Conservation (phyloP, 2,888 invertebrate genomes). For the Timandra comae region DNA sequence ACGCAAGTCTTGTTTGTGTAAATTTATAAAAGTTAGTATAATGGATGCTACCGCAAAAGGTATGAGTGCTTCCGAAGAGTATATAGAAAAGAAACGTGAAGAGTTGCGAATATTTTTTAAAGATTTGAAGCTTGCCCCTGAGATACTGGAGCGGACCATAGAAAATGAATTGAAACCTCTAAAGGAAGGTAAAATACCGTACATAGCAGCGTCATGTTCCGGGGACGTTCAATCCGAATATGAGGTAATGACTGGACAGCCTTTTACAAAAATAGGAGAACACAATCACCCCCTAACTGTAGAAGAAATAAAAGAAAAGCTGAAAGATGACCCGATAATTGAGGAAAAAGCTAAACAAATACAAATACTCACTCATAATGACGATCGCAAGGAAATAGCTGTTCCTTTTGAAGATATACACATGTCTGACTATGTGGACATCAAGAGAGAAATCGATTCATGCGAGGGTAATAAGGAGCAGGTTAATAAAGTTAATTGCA, state of each 20-base stretch:
- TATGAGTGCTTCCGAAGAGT: conserved; percentile 31
- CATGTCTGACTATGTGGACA: conserved; percentile 37
- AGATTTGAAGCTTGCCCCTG: conserved; percentile 45
- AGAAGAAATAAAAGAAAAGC: conserved; percentile 48
- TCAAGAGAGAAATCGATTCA: conserved; percentile 44
- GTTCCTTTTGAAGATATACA: conserved; percentile 55
- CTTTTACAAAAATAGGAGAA: conserved; percentile 55
- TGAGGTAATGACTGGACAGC: conserved; percentile 68
- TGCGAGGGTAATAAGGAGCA: conserved; percentile 42
- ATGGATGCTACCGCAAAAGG: conserved; percentile 35
- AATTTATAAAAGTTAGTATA: no score
- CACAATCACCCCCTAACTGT: conserved; percentile 42
- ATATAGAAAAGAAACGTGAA: conserved; percentile 44
- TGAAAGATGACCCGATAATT: conserved; percentile 54
- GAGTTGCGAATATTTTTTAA: conserved; percentile 55
- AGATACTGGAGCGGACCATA: conserved; percentile 47
- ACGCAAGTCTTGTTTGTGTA: no score
- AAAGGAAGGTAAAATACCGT: conserved; percentile 36
- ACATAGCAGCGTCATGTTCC: conserved; percentile 52
- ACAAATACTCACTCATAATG: conserved; percentile 44
- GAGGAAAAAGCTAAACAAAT: conserved; percentile 63
- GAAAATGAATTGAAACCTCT: conserved; percentile 59
- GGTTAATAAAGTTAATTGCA: conserved; percentile 50
- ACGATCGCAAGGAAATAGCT: conserved; percentile 30
- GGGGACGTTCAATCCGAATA: conserved; percentile 55